A percentile compares a stretch with the other conserved stretches of the same genome.
Conservation (phyloP, 2,888 invertebrate species). For the Stenolophus ochropezus region DNA sequence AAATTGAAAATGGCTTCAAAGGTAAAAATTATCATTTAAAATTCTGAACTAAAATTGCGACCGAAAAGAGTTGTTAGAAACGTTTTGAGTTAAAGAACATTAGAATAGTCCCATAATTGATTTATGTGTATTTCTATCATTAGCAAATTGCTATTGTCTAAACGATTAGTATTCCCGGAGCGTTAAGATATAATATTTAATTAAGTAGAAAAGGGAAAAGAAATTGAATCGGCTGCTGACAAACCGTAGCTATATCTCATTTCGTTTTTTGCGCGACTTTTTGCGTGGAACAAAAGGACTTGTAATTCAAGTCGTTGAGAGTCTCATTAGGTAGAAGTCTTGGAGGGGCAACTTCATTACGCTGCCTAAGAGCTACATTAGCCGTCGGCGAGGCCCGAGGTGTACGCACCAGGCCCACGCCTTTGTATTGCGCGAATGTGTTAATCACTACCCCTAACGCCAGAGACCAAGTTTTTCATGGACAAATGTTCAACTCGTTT, state of each 20-base stretch:
- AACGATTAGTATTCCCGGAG: slow-evolving; percentile 14
- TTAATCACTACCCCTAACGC: not conserved
- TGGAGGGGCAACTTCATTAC: slow-evolving; percentile 47
- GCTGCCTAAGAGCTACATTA: slow-evolving; percentile 45
- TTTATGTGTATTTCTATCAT: slow-evolving; percentile 13
- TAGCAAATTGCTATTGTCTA: slow-evolving; percentile 5
- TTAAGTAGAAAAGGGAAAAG: slow-evolving; percentile 51
- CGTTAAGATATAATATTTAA: slow-evolving; percentile 51
- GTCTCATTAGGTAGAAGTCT: slow-evolving; percentile 54
- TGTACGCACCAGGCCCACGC: not conserved
- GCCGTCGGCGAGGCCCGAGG: not conserved
- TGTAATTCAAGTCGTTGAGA: slow-evolving; percentile 59
- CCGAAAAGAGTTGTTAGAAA: too few species aligned
- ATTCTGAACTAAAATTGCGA: too few species aligned
- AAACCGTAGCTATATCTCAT: slow-evolving; percentile 52
- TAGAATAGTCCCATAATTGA: not conserved
- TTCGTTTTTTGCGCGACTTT: slow-evolving; percentile 52
- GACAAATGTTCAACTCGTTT: not conserved
- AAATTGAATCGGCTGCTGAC: slow-evolving; percentile 49
- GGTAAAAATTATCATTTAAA: too few species aligned
- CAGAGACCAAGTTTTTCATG: not conserved
- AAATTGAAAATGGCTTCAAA: too few species aligned
- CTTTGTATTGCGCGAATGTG: slow-evolving; percentile 42
- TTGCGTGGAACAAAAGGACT: slow-evolving; percentile 56
- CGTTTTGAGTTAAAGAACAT: not conserved